phyloP scores from a whole-genome alignment of 2,888 invertebrate genomes.

The Glaucopsyche alexis region DNA sequence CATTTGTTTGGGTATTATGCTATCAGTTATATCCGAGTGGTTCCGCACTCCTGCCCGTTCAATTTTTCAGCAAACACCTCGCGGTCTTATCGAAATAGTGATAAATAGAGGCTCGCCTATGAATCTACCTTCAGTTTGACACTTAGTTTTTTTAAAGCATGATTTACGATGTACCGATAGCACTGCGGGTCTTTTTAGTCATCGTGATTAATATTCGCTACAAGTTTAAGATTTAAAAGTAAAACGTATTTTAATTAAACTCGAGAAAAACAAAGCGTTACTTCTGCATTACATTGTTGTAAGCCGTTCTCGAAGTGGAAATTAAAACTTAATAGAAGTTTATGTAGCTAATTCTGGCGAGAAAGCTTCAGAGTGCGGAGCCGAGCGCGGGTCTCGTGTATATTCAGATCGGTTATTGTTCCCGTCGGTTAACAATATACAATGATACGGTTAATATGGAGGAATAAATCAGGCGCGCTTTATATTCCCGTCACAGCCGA shows the following conservation, averaged over 20 bases:
- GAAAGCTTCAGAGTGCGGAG: not conserved
- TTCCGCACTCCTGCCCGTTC: constrained; percentile 49
- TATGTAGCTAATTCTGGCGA: constrained; percentile 1
- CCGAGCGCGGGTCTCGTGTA: constrained; percentile 32
- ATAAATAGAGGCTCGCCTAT: constrained; percentile 47
- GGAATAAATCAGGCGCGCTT: constrained; percentile 70
- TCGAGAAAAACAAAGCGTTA: not conserved
- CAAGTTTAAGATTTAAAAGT: not conserved
- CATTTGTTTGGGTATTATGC: constrained; percentile 74
- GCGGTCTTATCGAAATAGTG: constrained; percentile 49
- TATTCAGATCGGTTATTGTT: constrained; percentile 41
- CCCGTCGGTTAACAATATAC: constrained; percentile 45
- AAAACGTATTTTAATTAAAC: constrained; percentile 5
- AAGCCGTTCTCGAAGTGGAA: not conserved
- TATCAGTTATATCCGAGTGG: constrained; percentile 57
- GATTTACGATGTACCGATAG: not conserved
- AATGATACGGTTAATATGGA: constrained; percentile 61
- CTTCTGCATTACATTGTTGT: not conserved
- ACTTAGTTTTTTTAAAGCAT: not conserved
- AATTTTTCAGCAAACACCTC: constrained; percentile 54
- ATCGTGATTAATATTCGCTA: not conserved
- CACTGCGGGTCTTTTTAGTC: not conserved
- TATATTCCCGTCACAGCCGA: constrained; percentile 74
- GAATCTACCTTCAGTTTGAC: constrained; percentile 2
- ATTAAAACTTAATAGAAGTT: constrained; percentile 13